Conservation (phyloP, 2,797 vertebrate species). For the Sphaeramia orbicularis region DNA sequence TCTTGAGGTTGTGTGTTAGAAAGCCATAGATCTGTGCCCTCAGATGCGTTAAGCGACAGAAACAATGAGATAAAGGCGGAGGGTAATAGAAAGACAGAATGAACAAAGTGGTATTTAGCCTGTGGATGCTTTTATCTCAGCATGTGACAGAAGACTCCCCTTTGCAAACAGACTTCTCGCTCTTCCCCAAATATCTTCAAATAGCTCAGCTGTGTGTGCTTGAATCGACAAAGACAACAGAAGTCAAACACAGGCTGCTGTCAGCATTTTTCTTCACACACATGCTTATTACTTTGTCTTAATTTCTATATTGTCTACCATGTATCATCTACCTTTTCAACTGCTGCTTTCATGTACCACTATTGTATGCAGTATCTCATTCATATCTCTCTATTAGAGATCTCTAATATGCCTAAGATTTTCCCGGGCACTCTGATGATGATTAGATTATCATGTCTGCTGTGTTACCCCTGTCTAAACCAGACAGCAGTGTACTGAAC, state of each 20-base stretch:
- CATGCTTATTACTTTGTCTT: slow-evolving; percentile 36
- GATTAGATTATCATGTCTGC: slow-evolving; percentile 46
- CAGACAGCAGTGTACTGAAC: slow-evolving; percentile 14
- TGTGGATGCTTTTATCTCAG: slow-evolving; percentile 48
- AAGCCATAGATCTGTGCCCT: slow-evolving; percentile 45
- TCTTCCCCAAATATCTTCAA: slow-evolving; percentile 30
- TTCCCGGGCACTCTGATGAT: slow-evolving; percentile 32
- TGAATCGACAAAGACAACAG: slow-evolving; percentile 26
- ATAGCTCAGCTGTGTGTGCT: slow-evolving; percentile 21
- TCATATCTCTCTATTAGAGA: too few species aligned
- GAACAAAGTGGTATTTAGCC: slow-evolving; percentile 44
- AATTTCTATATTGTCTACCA: slow-evolving; percentile 24
- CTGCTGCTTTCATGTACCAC: slow-evolving; percentile 34
- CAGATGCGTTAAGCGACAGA: slow-evolving; percentile 27
- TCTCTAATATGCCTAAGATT: slow-evolving; percentile 1
- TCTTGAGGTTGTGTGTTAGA: slow-evolving; percentile 25
- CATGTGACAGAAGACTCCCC: slow-evolving; percentile 30
- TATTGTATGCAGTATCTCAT: slow-evolving; percentile 8
- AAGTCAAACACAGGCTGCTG: slow-evolving; percentile 38
- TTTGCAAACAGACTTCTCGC: slow-evolving; percentile 42
- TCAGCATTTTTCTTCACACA: slow-evolving; percentile 22
- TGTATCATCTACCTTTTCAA: slow-evolving; percentile 19
- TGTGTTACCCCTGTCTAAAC: slow-evolving; percentile 16
- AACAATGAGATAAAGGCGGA: slow-evolving; percentile 21
- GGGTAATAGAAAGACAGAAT: slow-evolving; percentile 21